These are phyloP conservation scores for Condylura cristata DNA, from an alignment of 2,113 vertebrate genomes.

Conservation along the genomic window DNA sequence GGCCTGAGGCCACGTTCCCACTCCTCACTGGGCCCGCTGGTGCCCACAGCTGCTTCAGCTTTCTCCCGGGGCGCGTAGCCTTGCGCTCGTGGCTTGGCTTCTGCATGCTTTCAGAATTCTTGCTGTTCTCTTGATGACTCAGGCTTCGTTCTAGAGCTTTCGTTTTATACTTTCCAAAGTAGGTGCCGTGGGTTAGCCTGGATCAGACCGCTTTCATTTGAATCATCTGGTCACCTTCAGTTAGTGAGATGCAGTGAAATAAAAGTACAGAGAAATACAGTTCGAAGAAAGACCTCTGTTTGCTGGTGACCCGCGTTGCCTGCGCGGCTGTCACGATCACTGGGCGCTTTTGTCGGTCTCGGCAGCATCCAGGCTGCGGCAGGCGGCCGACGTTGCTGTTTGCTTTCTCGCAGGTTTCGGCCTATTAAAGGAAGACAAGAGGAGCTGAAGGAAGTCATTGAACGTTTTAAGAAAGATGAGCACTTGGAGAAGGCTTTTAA, in stretches of 20 bases:
- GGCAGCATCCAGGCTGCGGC: neutral
- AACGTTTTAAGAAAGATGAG: constrained; percentile 97
- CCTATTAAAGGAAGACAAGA: constrained; percentile 97
- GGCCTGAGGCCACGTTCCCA: too few species aligned
- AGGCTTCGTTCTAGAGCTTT: neutral
- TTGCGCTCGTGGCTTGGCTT: neutral
- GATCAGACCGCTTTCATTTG: neutral
- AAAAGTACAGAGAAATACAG: neutral
- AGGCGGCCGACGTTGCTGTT: neutral
- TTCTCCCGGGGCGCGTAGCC: neutral
- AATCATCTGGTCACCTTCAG: neutral
- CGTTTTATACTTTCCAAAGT: neutral
- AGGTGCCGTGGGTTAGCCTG: too few species aligned
- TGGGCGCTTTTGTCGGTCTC: neutral
- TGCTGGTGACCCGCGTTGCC: neutral
- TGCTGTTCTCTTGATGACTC: neutral
- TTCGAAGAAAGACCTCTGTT: neutral
- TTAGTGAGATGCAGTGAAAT: neutral
- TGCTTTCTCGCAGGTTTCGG: constrained; percentile 90
- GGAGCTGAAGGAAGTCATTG: constrained; percentile 97
- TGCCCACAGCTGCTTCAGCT: neutral
- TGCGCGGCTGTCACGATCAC: neutral
- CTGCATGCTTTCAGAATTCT: neutral
- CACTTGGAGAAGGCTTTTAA: constrained; percentile 98
- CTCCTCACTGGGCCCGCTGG: too few species aligned